These are phyloP conservation scores for Dicyrtomina minuta DNA, from an alignment of 2,888 invertebrate species.

Conservation along the genomic window DNA sequence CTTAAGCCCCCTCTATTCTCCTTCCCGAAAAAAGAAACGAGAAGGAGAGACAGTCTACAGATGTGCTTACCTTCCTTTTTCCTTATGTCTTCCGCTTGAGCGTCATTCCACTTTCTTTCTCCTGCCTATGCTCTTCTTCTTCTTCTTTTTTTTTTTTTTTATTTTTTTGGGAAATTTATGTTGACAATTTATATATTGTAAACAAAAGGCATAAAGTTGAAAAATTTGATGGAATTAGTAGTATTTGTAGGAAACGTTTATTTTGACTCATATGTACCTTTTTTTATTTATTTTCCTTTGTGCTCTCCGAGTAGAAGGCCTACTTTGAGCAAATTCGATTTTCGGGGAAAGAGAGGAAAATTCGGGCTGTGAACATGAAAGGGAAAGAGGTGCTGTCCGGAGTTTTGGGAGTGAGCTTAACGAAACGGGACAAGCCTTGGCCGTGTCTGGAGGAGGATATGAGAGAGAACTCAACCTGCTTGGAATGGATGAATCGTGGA, in stretches of 20 bases:
- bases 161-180: neutral
- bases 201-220: neutral
- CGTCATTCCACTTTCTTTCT: too few relatives aligned
- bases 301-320: slow-evolving; percentile 62
- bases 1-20: too few relatives aligned
- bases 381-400: slow-evolving; percentile 72
- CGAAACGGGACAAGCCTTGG: slow-evolving; percentile 51
- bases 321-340: slow-evolving; percentile 81
- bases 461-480: slow-evolving; percentile 69
- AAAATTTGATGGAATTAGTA: neutral
- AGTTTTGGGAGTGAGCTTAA: slow-evolving; percentile 61
- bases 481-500: slow-evolving; percentile 78
- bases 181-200: neutral
- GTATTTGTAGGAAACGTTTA: neutral
- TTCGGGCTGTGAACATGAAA: slow-evolving; percentile 71
- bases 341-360: slow-evolving; percentile 72
- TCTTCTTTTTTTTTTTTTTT: too few relatives aligned
- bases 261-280: neutral
- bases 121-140: neutral
- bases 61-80: neutral
- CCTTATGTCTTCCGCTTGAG: neutral
- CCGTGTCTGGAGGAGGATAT: slow-evolving; percentile 59
- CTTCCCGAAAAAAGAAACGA: neutral
- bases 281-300: neutral
- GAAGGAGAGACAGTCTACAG: neutral